phyloP scores from a whole-genome alignment of 1,140 invertebrate species.

The Drosophila nebulosa region DNA sequence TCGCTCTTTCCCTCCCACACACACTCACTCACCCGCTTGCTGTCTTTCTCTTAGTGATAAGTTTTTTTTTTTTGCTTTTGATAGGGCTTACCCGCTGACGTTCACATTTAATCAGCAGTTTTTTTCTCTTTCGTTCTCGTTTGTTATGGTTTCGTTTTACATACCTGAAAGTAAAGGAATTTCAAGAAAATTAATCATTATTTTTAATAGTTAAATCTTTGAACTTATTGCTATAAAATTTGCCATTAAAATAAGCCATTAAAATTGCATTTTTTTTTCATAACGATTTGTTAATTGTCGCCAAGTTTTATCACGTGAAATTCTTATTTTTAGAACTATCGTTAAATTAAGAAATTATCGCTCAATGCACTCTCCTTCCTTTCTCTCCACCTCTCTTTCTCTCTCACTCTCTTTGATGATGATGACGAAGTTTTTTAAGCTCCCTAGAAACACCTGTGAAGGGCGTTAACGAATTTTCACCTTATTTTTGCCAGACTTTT shows the following conservation, averaged over 20 bases:
- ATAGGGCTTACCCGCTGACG: conserved; percentile 46
- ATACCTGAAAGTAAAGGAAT: conserved; percentile 40
- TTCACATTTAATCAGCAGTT: conserved; percentile 22
- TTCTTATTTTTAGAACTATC: conserved; percentile 10
- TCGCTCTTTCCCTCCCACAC: neutral
- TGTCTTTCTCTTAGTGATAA: neutral
- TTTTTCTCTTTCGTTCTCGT: conserved; percentile 25
- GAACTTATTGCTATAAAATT: neutral
- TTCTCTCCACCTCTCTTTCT: neutral
- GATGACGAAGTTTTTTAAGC: neutral
- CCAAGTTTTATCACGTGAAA: conserved; percentile 1
- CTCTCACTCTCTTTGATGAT: neutral
- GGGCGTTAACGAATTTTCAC: conserved; percentile 9
- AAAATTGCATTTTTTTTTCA: conserved; percentile 16
- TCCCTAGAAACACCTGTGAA: neutral
- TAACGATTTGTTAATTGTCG: conserved; percentile 6
- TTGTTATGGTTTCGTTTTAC: conserved; percentile 5
- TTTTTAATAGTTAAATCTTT: neutral
- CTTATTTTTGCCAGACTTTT: conserved; percentile 6
- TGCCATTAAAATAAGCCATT: neutral
- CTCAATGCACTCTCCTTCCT: neutral
- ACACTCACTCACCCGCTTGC: neutral
- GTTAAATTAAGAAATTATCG: conserved; percentile 21
- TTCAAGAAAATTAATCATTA: neutral
- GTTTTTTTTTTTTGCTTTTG: neutral